Base-by-base conservation (phyloP, 1,140 invertebrate genomes). In the Diprion similis region DNA sequence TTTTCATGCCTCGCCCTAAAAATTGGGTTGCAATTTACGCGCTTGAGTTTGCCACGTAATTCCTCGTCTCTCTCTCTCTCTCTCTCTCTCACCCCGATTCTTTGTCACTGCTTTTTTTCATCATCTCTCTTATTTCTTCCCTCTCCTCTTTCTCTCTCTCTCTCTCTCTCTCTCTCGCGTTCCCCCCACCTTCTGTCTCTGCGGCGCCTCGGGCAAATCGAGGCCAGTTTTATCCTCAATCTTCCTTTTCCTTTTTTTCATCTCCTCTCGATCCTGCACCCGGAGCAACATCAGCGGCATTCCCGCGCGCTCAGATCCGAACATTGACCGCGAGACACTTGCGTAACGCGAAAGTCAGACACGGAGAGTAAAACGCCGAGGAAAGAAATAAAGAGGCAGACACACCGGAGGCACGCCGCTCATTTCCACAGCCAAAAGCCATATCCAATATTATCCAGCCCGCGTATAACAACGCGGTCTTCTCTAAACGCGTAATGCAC, bases 21-120 rank as follows among this genome's bases (percentile, higher is more conserved):
- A 37, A 37, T 37, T 37, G 24, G 24, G 24, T 37, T 37, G 24
- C 24, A 37, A 37, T 37, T 37, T 1, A 4, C 24, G 66, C 77
- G 73, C 73, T 70, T 64, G 59, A 67, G 75, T 67, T 79, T 48
- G 18, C 68, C 68, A 70, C 68, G 68, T 19, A 48, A 18, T 70
- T 47, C 45, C 68, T 47, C 70, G 10, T 18, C 37, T n/a, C 37
- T 8, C 47, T 17, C 9, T 72, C 64, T 64, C 66, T 10, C 59
- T 47, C 64, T 48, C 65, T 46, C 45, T 18, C 59, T 46, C 65
- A 19, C 59, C 10, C 6, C 24, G n/a, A 17, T 18, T 17, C 10
- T 24, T 15, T n/a, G 10, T 4, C 2, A 37, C 6, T 6, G 24
- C 24, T 6, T 37, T 37, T 37, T 37, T 37, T 37, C 2, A 37